These are phyloP conservation scores for Drosophila nigritarsus DNA, from an alignment of 2,888 invertebrate species.

Conservation along the genomic window DNA sequence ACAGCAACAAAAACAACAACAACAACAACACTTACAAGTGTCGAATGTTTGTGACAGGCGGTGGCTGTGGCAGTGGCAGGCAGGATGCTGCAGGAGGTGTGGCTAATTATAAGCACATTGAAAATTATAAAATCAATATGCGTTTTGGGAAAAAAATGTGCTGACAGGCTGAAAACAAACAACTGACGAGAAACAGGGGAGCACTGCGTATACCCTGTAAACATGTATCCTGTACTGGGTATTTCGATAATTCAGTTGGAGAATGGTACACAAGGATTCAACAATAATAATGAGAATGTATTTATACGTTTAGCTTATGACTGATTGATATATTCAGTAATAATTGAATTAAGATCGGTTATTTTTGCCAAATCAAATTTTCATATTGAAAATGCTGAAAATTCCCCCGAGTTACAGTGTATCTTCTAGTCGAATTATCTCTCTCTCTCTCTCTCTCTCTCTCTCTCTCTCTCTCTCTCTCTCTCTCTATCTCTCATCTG, in stretches of 20 bases:
- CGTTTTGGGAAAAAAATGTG: slow-evolving; percentile 2
- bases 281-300: background rate
- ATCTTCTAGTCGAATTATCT: background rate
- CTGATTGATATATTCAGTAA: background rate
- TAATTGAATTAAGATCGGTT: background rate
- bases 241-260: background rate
- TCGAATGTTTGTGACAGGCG: slow-evolving; percentile 66
- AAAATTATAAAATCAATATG: slow-evolving; percentile 71
- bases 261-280: no score
- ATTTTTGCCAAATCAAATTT: background rate
- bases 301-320: background rate
- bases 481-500: no score
- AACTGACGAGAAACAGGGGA: slow-evolving; percentile 21
- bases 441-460: no score
- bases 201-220: slow-evolving; percentile 27
- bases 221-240: fast-evolving
- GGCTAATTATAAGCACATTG: slow-evolving; percentile 70
- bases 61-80: background rate
- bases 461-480: no score
- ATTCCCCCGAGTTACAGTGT: no score
- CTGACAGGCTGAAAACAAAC: slow-evolving; percentile 34
- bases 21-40: slow-evolving; percentile 34
- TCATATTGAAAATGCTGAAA: background rate
- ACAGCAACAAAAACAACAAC: background rate
- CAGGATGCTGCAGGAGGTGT: slow-evolving; percentile 35